Conservation (phyloP, 2,797 vertebrate species). For the Epinephelus coioides region DNA sequence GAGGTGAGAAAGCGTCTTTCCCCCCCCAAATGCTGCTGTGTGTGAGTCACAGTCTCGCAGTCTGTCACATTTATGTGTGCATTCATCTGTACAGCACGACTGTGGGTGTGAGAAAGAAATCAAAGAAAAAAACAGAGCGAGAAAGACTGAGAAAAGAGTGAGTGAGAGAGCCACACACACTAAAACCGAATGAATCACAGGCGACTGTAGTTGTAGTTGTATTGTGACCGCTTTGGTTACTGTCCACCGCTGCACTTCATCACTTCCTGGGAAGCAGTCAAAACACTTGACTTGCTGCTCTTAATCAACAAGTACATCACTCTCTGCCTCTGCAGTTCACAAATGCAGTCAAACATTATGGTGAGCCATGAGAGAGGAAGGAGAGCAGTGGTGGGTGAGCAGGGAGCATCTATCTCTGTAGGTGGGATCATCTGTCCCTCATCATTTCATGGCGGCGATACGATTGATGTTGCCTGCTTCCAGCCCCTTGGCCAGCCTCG, state of each 20-base stretch:
- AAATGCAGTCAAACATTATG: not conserved
- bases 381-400: not conserved
- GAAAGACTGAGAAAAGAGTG: constrained; percentile 14
- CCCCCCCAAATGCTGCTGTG: constrained; percentile 14
- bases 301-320: constrained; percentile 43
- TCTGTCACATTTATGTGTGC: constrained; percentile 71
- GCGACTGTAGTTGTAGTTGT: not conserved
- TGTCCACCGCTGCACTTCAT: constrained; percentile 33
- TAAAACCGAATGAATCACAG: constrained; percentile 39
- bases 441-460: constrained; percentile 24
- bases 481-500: constrained; percentile 4
- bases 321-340: constrained; percentile 15
- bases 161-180: constrained; percentile 4
- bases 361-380: not conserved
- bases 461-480: constrained; percentile 45
- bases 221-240: constrained; percentile 11
- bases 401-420: constrained; percentile 12
- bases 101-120: constrained; percentile 63
- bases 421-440: constrained; percentile 36
- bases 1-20: constrained; percentile 21
- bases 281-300: constrained; percentile 3
- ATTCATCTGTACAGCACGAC: constrained; percentile 57
- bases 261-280: constrained; percentile 27
- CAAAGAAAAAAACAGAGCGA: constrained; percentile 30
- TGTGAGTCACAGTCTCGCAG: constrained; percentile 72